These are phyloP conservation scores for Indri indri DNA, from an alignment of 2,113 vertebrate species.

Conservation along the genomic window DNA sequence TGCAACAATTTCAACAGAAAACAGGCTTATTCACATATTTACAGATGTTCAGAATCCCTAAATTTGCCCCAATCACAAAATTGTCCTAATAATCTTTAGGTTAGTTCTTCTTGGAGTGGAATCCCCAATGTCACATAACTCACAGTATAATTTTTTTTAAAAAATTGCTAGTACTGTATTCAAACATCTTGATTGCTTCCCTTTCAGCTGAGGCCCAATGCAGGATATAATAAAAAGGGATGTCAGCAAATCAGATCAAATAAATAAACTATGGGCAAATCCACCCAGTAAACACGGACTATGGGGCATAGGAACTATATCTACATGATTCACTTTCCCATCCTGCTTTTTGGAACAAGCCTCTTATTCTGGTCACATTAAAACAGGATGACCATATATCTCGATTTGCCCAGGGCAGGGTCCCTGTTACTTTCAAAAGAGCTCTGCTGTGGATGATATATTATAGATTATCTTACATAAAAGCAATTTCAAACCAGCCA, in stretches of 20 bases:
- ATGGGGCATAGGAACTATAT: not conserved
- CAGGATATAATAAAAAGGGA: not conserved
- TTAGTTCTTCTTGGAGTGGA: not conserved
- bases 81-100: not conserved
- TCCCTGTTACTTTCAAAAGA: not conserved
- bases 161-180: not conserved
- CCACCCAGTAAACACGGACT: not conserved
- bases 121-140: not conserved
- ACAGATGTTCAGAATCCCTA: not conserved
- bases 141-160: not conserved
- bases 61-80: not conserved
- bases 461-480: not conserved
- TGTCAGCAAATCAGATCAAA: not conserved
- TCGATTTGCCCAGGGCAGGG: not conserved
- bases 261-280: not conserved
- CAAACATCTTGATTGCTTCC: not conserved
- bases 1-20: not conserved
- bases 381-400: not conserved
- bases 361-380: not conserved
- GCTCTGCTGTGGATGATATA: not conserved
- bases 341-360: not conserved
- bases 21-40: not conserved
- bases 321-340: not conserved
- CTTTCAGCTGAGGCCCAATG: not conserved
- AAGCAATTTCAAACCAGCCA: constrained; percentile 28